Base-by-base conservation (phyloP, 2,888 invertebrate species). In the Eurytoma californica region DNA sequence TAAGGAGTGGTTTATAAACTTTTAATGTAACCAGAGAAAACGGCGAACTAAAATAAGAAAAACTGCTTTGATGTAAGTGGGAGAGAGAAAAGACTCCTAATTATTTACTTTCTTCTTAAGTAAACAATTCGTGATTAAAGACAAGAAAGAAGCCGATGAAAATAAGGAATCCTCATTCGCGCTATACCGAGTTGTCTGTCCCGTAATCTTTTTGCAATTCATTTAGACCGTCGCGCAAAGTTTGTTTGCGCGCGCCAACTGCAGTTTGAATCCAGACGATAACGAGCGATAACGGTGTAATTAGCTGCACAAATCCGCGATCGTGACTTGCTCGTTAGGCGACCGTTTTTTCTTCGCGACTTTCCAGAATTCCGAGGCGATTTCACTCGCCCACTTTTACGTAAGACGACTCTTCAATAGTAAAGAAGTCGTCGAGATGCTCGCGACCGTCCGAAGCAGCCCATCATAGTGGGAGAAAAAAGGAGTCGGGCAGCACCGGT, bases 361-460 rank as follows among this genome's bases (percentile, higher is more conserved):
- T 39, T 65, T 67, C 74, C 24, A 24, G 57, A 39, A 65, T 66
- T 65, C 14, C 18, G 65, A 30, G 49, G 20, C 28, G 58, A 55
- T 66, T 73, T 73, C 55, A 39, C 39, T 39, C 39, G 39, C 28
- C 57, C 28, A 39, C 39, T 73, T 73, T 73, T 65, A 55, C 53
- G 57, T 47, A 73, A 47, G 16, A 18, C 60, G 9, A 82, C 83
- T 82, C 80, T 82, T 79, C 83, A 83, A 85, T 83, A 83, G 82
- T 85, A 85, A 83, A 83, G 83, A 84, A 72, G 84, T 84, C 84
- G 82, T 82, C 80, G 24, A 47, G 20, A 69, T 58, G 58, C 24
- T 18, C 47, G 9, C 20, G 28, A 30, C n/a, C 18, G 16, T 18
- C 47, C 28, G 67, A 12, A 16, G 24, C n/a, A n/a, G 53, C 18